Evolutionary conservation across 2,888 invertebrate genomes (phyloP), one percentile per base, ranked within the genome.

Genomic region (Cheilosia variabilis): DNA sequence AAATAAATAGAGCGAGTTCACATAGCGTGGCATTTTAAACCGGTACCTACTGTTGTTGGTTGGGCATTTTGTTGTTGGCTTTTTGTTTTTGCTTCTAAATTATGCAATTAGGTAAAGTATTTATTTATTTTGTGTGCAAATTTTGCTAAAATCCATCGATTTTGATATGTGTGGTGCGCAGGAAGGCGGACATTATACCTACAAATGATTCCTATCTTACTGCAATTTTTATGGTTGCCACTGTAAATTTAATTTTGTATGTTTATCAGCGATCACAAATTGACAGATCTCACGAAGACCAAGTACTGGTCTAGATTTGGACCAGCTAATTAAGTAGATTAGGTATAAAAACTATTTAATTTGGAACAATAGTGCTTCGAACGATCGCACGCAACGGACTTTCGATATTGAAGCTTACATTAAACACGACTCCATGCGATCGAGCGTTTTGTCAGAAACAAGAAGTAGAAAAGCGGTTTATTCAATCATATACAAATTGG

Each of bases 1-100:
- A 80, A 86, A 81, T 77, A 86, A 86, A 81, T 86, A 81, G 86
- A 86, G 86, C 86, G 81, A 81, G 86, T 81, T 86, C 81, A 63
- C 57, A 43, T 76, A 86, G 86, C 86, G 86, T 86, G 86, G 81
- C 86, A 81, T 81, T 86, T 86, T 86, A 86, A 86, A 81, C 86
- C 86, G 86, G 81, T 76, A 80, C 73, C 78, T 72, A 80, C 69
- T 83, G 66, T 60, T 77, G 68, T 78, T 84, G 63, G 24, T 47
- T 57, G 24, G 34, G 24, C 37, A 43, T 43, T 22, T 57, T 45
- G 45, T 41, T 37, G 69, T 17, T 57, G 13, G 4, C 57, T 13
- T 22, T 45, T 41, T 31, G 2, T 31, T 60, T 80, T 69, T 73
- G 13, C 60, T 58, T 68, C 34, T 57, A 86, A 86, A 81, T 81